phyloP scores from a whole-genome alignment of 1,140 invertebrate genomes.

The Linepithema humile region DNA sequence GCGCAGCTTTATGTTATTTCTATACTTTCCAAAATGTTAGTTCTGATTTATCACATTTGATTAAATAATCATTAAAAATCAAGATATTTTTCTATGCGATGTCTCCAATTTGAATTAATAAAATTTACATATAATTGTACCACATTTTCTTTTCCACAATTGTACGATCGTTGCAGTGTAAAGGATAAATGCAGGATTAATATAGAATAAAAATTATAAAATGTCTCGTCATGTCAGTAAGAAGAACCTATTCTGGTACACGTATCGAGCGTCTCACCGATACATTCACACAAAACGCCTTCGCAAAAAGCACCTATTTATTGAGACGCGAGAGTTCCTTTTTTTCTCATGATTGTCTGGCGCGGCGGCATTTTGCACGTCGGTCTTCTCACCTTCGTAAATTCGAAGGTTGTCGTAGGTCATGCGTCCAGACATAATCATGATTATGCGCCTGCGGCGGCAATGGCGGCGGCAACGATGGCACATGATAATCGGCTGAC shows the following conservation, averaged over 20 bases:
- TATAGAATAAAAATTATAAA: neutral
- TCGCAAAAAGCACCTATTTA: constrained; percentile 34
- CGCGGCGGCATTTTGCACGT: constrained; percentile 36
- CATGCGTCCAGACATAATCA: constrained; percentile 56
- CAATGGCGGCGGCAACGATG: neutral
- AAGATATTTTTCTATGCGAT: neutral
- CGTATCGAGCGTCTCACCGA: constrained; percentile 7
- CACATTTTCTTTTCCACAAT: neutral
- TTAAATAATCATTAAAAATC: neutral
- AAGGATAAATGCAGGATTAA: neutral
- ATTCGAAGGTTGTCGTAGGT: constrained; percentile 73
- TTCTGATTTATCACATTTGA: neutral
- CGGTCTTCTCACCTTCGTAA: constrained; percentile 61
- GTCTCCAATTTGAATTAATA: neutral
- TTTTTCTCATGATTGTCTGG: constrained; percentile 52
- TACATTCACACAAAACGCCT: neutral
- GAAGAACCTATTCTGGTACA: neutral
- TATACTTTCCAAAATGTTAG: too few species aligned
- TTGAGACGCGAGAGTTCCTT: neutral
- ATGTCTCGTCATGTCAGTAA: neutral
- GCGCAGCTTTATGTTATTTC: too few species aligned
- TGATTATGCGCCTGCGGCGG: constrained; percentile 4
- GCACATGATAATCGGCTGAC: neutral
- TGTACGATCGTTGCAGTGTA: neutral
- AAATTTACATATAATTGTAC: neutral